Percentiles rank a stretch among this genome's conserved stretches.
phyloP scores from a whole-genome alignment of 2,113 vertebrate species.

The Gallinago jamesoni region DNA sequence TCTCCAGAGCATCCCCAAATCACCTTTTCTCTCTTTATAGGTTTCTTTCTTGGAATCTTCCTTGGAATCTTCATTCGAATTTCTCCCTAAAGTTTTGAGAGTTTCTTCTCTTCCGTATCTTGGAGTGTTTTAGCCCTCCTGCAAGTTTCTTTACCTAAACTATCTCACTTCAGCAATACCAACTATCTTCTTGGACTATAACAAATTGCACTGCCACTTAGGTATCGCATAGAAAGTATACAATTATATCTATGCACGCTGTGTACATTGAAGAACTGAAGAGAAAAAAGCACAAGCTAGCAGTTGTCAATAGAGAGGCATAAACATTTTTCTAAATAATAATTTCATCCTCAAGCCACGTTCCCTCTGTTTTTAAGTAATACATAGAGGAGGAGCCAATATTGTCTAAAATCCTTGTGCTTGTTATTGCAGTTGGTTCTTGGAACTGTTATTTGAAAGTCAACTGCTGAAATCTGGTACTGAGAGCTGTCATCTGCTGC shows the following conservation, averaged over 20 bases:
- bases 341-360: not conserved
- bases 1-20: not conserved
- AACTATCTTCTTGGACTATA: not conserved
- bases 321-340: not conserved
- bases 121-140: not conserved
- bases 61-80: not conserved
- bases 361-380: not conserved
- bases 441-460: conserved; percentile 30
- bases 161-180: not conserved
- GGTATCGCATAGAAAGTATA: not conserved
- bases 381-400: not conserved
- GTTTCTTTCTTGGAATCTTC: not conserved
- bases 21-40: not conserved
- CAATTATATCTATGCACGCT: not conserved
- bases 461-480: conserved; percentile 29
- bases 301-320: not conserved
- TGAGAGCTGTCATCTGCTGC: conserved; percentile 59
- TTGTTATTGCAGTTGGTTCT: not conserved
- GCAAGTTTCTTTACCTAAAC: not conserved
- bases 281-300: not conserved
- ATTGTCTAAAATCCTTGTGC: not conserved
- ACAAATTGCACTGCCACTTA: not conserved
- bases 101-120: not conserved
- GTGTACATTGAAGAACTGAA: not conserved
- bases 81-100: not conserved